Conservation (phyloP, 2,888 invertebrate species). For the Drosophila demipolita region DNA sequence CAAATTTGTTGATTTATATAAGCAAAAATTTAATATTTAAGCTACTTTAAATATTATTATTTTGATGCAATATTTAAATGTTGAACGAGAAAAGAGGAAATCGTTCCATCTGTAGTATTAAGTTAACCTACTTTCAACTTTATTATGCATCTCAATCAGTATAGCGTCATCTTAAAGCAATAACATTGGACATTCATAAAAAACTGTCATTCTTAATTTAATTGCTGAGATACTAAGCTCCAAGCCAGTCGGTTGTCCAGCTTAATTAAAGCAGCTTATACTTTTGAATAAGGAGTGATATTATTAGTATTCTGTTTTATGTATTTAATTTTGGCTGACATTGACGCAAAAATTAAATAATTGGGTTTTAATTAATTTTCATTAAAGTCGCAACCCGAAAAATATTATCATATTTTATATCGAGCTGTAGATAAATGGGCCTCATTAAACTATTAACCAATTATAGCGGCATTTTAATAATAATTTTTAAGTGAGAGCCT, state of each 20-base stretch:
- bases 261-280: constrained; percentile 6
- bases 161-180: not conserved
- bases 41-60: not conserved
- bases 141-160: not conserved
- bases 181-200: not conserved
- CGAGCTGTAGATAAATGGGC: not conserved
- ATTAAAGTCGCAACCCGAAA: not conserved
- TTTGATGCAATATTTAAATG: not conserved
- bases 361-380: constrained; percentile 6
- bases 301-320: not conserved
- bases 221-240: not conserved
- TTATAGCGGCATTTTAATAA: not conserved
- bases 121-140: not conserved
- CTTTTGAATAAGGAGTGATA: not conserved
- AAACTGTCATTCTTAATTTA: not conserved
- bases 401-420: too few species aligned
- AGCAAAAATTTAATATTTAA: not conserved
- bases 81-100: not conserved
- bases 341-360: constrained; percentile 9
- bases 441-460: constrained; percentile 2
- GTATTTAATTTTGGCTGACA: not conserved
- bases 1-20: not conserved
- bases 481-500: not conserved
- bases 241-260: not conserved
- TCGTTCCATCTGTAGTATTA: not conserved